Evolutionary conservation across 2,113 vertebrate genomes (phyloP).

Genomic region (Pampusana beccarii): DNA sequence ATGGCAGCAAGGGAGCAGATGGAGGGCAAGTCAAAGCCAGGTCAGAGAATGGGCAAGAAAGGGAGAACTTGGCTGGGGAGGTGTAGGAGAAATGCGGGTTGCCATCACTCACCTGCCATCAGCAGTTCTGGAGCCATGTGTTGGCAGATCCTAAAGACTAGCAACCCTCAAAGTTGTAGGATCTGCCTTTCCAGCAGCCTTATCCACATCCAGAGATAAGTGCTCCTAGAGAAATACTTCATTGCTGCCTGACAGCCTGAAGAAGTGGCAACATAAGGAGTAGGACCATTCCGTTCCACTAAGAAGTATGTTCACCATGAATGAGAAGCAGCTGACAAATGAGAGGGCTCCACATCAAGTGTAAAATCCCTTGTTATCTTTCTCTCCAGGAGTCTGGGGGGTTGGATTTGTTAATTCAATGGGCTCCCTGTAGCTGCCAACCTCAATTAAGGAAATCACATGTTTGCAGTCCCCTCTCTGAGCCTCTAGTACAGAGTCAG

Average conservation of each 20-base stretch:
- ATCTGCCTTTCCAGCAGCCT: not conserved
- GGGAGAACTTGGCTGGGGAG: not conserved
- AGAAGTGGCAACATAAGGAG: not conserved
- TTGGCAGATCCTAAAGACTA: not conserved
- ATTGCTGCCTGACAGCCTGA: not conserved
- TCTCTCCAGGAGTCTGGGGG: conserved; percentile 20
- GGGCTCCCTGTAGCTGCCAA: conserved; percentile 50
- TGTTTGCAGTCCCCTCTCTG: conserved; percentile 28
- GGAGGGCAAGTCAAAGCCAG: not conserved
- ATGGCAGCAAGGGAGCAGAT: not conserved
- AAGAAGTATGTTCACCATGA: conserved; percentile 12
- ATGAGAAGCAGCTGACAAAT: conserved; percentile 43
- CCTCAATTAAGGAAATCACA: conserved; percentile 64
- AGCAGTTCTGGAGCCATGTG: not conserved
- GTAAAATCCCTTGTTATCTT: conserved; percentile 60
- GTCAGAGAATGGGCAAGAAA: not conserved
- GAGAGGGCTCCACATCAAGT: conserved; percentile 23
- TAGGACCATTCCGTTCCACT: not conserved
- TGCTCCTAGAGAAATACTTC: not conserved
- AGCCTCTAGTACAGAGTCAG: conserved; percentile 50
- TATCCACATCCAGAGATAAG: not conserved
- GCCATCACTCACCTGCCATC: not conserved
- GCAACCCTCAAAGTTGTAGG: not conserved
- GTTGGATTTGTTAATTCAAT: conserved; percentile 54
- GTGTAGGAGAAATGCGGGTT: not conserved